Conservation (phyloP, 2,797 vertebrate species). For the Gallinago solitaria region DNA sequence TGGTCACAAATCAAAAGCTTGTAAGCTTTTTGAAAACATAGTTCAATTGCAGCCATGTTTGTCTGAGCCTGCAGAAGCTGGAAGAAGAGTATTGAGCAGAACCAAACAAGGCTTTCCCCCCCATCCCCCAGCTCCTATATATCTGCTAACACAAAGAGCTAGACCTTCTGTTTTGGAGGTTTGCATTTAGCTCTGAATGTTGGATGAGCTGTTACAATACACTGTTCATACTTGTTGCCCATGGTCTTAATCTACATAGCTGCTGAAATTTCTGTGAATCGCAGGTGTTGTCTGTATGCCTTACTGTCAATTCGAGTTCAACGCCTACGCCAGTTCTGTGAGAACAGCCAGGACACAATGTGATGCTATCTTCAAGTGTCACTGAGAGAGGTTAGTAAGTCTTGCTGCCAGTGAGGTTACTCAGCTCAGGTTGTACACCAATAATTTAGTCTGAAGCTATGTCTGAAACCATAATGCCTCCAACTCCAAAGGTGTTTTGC, state of each 20-base stretch:
- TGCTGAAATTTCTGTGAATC: background rate
- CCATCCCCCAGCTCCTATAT: too few relatives aligned
- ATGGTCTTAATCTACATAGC: fast-evolving
- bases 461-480: background rate
- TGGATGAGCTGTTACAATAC: background rate
- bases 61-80: background rate
- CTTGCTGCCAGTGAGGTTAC: background rate
- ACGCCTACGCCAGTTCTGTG: background rate
- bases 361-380: fast-evolving
- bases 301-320: background rate
- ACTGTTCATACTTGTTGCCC: background rate
- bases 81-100: background rate
- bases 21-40: background rate
- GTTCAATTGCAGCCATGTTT: background rate
- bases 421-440: background rate
- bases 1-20: background rate
- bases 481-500: background rate
- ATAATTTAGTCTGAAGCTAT: background rate
- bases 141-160: background rate
- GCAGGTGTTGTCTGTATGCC: fast-evolving
- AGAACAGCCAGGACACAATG: fast-evolving
- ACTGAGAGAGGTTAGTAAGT: background rate
- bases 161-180: background rate
- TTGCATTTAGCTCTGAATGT: background rate
- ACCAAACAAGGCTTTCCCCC: background rate